These are phyloP conservation scores for Peucedramus taeniatus DNA, from an alignment of 2,113 vertebrate species.

Conservation along the genomic window DNA sequence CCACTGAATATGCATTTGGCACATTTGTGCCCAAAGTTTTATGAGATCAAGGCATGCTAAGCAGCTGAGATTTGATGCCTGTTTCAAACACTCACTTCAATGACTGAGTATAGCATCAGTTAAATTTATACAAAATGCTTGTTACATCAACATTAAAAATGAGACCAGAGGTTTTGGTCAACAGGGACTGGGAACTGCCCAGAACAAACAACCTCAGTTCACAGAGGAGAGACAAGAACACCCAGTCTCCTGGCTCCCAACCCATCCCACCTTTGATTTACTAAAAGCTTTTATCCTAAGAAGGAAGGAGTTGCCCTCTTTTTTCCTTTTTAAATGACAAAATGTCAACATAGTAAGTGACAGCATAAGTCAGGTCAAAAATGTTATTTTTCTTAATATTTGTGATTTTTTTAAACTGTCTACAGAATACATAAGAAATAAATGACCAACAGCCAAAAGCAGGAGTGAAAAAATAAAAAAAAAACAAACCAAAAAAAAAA, in stretches of 20 bases:
- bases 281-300: background rate
- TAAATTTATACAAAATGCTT: background rate
- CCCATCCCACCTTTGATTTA: background rate
- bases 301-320: background rate
- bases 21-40: background rate
- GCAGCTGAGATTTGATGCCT: background rate
- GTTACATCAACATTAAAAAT: background rate
- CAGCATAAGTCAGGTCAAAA: background rate
- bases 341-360: background rate
- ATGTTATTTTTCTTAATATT: too few species aligned
- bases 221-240: background rate
- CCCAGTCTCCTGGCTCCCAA: background rate
- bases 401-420: background rate
- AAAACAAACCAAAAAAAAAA: accelerated
- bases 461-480: background rate
- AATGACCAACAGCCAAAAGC: background rate
- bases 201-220: background rate
- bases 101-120: background rate
- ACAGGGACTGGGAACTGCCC: background rate
- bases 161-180: background rate
- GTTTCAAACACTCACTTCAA: background rate
- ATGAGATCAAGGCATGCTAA: background rate
- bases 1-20: background rate
- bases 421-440: background rate
- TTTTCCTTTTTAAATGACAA: background rate